These are phyloP conservation scores for Danio aesculapii DNA, from an alignment of 2,797 vertebrate species.

Conservation along the genomic window DNA sequence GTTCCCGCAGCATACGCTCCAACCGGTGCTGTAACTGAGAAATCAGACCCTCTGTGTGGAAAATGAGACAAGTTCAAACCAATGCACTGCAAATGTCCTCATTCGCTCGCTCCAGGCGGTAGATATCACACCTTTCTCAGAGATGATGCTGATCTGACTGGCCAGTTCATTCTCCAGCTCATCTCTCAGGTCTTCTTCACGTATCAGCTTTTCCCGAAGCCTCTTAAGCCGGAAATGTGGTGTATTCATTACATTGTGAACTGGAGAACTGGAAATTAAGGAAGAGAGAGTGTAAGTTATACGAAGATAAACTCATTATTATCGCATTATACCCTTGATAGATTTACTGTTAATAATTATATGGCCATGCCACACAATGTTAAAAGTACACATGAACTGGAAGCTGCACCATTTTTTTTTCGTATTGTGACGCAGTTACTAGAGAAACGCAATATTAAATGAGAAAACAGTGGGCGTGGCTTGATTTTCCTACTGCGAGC, in stretches of 20 bases:
- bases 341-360: too few species aligned
- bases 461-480: too few species aligned
- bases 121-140: conserved; percentile 84
- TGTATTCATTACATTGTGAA: conserved; percentile 91
- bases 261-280: conserved; percentile 76
- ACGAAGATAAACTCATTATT: too few species aligned
- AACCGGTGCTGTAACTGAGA: conserved; percentile 50
- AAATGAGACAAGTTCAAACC: not conserved
- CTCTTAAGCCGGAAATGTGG: conserved; percentile 90
- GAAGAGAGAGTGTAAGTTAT: too few species aligned
- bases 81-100: not conserved
- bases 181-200: conserved; percentile 85
- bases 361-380: too few species aligned
- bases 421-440: too few species aligned
- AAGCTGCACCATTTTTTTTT: too few species aligned
- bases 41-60: conserved; percentile 50
- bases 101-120: not conserved
- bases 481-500: too few species aligned
- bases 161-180: conserved; percentile 87
- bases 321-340: too few species aligned
- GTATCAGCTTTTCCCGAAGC: conserved; percentile 83
- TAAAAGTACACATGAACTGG: too few species aligned
- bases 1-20: conserved; percentile 49
- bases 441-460: too few species aligned
- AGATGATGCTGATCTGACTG: conserved; percentile 74